A percentile compares a stretch with the other conserved stretches of the same genome.
phyloP scores from a whole-genome alignment of 1,140 invertebrate genomes.

The Drosophila ananassae region DNA sequence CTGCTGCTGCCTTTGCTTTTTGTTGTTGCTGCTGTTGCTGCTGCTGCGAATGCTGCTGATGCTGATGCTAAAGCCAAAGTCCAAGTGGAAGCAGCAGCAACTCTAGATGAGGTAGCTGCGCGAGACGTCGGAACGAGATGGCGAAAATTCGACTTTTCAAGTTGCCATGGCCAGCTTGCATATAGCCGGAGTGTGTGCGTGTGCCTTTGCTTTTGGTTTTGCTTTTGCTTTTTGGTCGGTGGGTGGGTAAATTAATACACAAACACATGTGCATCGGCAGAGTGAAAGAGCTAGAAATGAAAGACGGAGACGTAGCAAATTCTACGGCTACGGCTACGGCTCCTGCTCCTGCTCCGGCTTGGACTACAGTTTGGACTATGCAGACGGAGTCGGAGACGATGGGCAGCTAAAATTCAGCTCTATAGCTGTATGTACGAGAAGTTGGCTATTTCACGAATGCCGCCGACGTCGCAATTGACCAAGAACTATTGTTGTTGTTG shows the following conservation, averaged over 20 bases:
- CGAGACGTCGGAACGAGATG: slow-evolving; percentile 70
- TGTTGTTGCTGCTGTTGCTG: slow-evolving; percentile 5
- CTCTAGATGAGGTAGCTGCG: slow-evolving; percentile 55
- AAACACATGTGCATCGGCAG: slow-evolving; percentile 68
- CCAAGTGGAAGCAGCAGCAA: slow-evolving; percentile 50
- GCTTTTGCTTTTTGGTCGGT: slow-evolving; percentile 30
- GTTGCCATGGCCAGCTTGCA: slow-evolving; percentile 69
- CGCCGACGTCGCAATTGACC: slow-evolving; percentile 71
- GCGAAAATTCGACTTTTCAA: slow-evolving; percentile 81
- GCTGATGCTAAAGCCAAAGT: slow-evolving; percentile 43
- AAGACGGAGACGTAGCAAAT: slow-evolving; percentile 22
- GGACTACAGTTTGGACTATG: neutral
- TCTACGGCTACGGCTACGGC: slow-evolving; percentile 1
- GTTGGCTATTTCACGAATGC: slow-evolving; percentile 79
- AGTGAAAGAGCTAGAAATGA: slow-evolving; percentile 44
- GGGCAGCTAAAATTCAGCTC: slow-evolving; percentile 64
- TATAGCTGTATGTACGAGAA: slow-evolving; percentile 61
- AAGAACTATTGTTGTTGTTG: slow-evolving; percentile 43
- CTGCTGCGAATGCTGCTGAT: neutral
- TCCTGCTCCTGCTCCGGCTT: neutral
- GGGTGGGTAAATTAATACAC: slow-evolving; percentile 78
- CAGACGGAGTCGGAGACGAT: slow-evolving; percentile 44
- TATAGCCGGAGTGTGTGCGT: slow-evolving; percentile 30
- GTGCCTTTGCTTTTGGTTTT: slow-evolving; percentile 5
- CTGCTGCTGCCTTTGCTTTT: slow-evolving; percentile 5